Conservation (phyloP, 2,113 vertebrate genomes). For the Hipposideros armiger region DNA sequence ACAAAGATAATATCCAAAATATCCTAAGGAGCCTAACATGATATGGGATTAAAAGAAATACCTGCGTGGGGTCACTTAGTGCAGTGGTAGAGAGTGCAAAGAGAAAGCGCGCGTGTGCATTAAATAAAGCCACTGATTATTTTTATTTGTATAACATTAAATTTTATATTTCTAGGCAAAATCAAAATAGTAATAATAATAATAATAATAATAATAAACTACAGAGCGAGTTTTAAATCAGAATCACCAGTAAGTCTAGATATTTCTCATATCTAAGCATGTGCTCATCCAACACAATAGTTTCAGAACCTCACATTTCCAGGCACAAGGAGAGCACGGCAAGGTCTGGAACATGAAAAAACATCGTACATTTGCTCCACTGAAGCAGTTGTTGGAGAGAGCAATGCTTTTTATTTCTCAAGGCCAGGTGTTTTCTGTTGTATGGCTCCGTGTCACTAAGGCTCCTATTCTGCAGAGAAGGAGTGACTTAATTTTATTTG, state of each 20-base stretch:
- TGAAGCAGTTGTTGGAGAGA: not conserved
- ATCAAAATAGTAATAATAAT: not conserved
- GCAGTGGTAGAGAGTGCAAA: not conserved
- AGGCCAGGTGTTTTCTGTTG: not conserved
- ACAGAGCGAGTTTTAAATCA: not conserved
- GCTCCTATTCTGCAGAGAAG: not conserved
- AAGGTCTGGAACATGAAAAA: not conserved
- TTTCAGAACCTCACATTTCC: not conserved
- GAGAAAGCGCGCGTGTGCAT: not conserved
- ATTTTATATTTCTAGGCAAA: not conserved
- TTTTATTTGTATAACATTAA: not conserved
- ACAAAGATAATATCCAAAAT: not conserved
- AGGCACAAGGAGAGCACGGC: not conserved
- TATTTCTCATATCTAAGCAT: not conserved
- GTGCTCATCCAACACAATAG: not conserved
- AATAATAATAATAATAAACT: not conserved
- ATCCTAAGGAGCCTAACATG: not conserved
- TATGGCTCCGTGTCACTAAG: not conserved
- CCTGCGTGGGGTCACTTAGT: not conserved
- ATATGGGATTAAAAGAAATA: not conserved
- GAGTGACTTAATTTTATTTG: not conserved
- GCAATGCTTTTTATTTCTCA: not conserved
- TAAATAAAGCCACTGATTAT: not conserved
- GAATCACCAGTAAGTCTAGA: not conserved
- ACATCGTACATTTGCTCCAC: not conserved